These are phyloP conservation scores for Coelopa pilipes DNA, from an alignment of 2,888 invertebrate genomes.

Conservation along the genomic window DNA sequence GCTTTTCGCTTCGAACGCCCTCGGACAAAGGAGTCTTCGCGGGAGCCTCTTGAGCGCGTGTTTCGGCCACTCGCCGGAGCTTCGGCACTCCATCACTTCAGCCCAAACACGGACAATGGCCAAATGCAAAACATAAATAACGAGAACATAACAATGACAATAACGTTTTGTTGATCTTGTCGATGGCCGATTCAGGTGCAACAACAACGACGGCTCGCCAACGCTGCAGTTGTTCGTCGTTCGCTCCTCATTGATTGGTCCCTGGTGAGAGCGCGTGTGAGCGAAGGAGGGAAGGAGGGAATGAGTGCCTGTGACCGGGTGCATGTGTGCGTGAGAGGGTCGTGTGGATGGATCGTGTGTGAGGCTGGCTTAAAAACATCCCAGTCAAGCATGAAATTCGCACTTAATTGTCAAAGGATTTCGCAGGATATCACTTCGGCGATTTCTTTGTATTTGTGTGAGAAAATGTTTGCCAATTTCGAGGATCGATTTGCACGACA, in stretches of 20 bases:
- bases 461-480: not conserved
- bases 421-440: not conserved
- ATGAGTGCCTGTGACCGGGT: not conserved
- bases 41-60: not conserved
- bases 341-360: too few species aligned
- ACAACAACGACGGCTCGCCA: not conserved
- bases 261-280: too few species aligned
- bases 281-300: not conserved
- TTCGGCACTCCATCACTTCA: not conserved
- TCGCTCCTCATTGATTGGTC: not conserved
- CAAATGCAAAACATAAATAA: not conserved
- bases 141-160: not conserved
- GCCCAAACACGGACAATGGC: not conserved
- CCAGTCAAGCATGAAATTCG: constrained; percentile 41
- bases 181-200: not conserved
- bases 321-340: not conserved
- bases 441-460: constrained; percentile 12
- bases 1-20: not conserved
- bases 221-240: not conserved
- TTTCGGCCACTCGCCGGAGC: not conserved
- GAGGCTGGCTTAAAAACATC: too few species aligned
- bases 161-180: not conserved
- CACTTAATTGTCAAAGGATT: constrained; percentile 38
- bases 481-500: not conserved
- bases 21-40: not conserved